Evolutionary conservation across 2,113 vertebrate species (phyloP).

Genomic region (Riparia riparia): DNA sequence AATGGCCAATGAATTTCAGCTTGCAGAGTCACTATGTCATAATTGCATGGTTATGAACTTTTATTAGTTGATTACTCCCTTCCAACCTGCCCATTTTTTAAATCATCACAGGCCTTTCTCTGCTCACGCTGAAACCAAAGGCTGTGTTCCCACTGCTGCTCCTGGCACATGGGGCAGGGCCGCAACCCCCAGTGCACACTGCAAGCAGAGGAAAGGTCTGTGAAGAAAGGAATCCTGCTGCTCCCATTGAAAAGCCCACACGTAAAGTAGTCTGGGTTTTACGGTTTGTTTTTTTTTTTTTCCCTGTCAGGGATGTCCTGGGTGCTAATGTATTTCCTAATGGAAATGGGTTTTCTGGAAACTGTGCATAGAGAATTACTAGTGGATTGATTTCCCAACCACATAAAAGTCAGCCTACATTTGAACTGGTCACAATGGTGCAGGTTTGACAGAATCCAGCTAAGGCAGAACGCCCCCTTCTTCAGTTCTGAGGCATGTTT

Average conservation of each 20-base stretch:
- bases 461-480: neutral
- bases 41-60: constrained; percentile 34
- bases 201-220: neutral
- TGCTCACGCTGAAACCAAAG: neutral
- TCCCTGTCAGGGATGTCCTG: neutral
- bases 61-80: constrained; percentile 16
- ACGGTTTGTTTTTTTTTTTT: neutral
- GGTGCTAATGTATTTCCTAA: neutral
- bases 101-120: neutral
- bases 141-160: neutral
- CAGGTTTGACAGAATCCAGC: neutral
- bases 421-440: neutral
- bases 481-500: neutral
- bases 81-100: constrained; percentile 21
- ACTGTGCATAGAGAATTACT: neutral
- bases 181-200: neutral
- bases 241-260: neutral
- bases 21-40: neutral
- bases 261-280: neutral
- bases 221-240: neutral
- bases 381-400: neutral
- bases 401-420: neutral
- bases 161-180: neutral
- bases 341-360: neutral
- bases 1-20: constrained; percentile 23